Base-by-base conservation (phyloP, 2,113 vertebrate genomes). In the Ancistrus triradiatus region DNA sequence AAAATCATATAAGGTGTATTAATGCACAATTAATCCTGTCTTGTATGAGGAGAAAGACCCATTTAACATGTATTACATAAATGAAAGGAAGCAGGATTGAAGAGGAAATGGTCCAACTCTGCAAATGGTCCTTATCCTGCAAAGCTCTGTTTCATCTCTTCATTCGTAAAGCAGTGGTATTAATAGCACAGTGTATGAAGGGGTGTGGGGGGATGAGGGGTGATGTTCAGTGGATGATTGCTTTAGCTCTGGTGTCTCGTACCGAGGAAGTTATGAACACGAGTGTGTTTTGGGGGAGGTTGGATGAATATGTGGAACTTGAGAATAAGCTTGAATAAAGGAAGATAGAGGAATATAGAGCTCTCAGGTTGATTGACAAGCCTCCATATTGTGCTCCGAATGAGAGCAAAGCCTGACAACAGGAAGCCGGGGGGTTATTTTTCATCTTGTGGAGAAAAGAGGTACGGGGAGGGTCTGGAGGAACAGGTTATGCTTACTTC, bases 401-500 rank as follows among this genome's bases (percentile, higher is more conserved):
- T 37, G 52, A 57, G 40, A 24, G 27, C 14, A 48, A 11, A 57
- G 43, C 11, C 7, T 38, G 43, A 19, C 22, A n/a, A 33, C 49
- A 56, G 42, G 25, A 59, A 59, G 22, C 55, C 9, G 3, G 40
- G 11, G 57, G 14, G 44, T 38, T 59, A 44, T 38, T 59, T 59
- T 59, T 59, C 33, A 50, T 25, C 17, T 27, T 59, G 28, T 5
- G 25, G 49, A 27, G 18, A 31, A 22, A 38, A n/a, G 7, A 27
- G 18, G 21, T 15, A 38, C 11, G 7, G 15, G 24, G 31, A 43
- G n/a, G 15, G n/a, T n/a, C n/a, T n/a, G n/a, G n/a, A 68, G 24
- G 13, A 55, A 44, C 40, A 47, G 59, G 44, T 56, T 66, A 88
- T 88, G 31, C 94, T 97, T 98, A 96, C 94, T 97, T 98, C 90